Base-by-base conservation (phyloP, 2,888 invertebrate species). In the Eupithecia centaureata region DNA sequence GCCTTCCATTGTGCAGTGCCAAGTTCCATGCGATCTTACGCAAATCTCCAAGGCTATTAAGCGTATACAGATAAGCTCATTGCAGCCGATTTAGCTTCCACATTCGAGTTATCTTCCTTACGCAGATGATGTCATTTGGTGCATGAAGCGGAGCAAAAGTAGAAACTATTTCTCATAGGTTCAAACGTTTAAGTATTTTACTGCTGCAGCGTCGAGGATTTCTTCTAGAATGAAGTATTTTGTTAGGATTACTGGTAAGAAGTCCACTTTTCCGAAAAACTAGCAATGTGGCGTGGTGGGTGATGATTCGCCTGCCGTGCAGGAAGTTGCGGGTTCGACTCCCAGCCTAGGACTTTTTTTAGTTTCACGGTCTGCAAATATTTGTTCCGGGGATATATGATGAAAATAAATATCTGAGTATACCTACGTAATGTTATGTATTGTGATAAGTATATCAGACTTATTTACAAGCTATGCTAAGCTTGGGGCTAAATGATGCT, bases 21-120 rank as follows among this genome's bases (percentile, higher is more conserved):
- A 75, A 74, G 71, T 71, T 67, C 68, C 65, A 64, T 70, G 61
- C 65, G 67, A 73, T 73, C 75, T 75, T 68, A 73, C 68, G 72
- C 71, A 74, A 75, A 75, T 75, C 73, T 74, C 71, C 54, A 47
- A 56, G 56, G 64, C 73, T 74, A 71, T 72, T 71, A 74, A 67
- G 70, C 71, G 66, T 73, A 73, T 67, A 68, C 60, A 71, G 75
- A 75, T 75, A 75, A 75, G 74, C 68, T 71, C 68, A 74, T 70
- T 74, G 74, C 70, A 67, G 62, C 67, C 73, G 63, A 73, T 74
- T 72, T 65, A 65, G 68, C 56, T 65, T 70, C 65, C 64, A 64
- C 72, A 67, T 69, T 72, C 68, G 66, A 64, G 66, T 74, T 69
- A 72, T 74, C 70, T 70, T 56, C 63, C 60, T 52, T 52, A 59